Base-by-base conservation (phyloP, 2,113 vertebrate species). In the Phrynocephalus versicolor region DNA sequence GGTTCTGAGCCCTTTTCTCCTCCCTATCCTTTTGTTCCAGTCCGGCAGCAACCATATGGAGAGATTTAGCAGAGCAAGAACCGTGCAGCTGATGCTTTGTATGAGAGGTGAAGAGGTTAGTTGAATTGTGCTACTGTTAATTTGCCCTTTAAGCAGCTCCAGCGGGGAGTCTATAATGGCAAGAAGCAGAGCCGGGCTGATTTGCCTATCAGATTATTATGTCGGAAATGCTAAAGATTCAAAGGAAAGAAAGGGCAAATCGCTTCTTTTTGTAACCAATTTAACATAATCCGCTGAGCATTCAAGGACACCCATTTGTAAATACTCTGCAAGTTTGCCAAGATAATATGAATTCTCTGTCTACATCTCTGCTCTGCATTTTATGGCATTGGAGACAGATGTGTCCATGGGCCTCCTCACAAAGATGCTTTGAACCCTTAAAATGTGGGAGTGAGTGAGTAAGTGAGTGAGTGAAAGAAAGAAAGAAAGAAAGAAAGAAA, bases 41-140 rank as follows among this genome's bases (percentile, higher is more conserved):
- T 79, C 86, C 85, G 88, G 84, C 91, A 85, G 67, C 84, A 91
- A 93, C 89, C 89, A 82, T 69, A 90, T 91, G 89, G 90, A 92
- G 76, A 89, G 88, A 75, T 89, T 89, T 81, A 89, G 87, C 90
- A 90, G 92, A 94, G 86, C 88, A 88, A 90, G 90, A 92, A 81
- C n/a, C 82, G 70, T 74, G 74, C 90, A 95, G 91, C 91, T 94
- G 91, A 95, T 89, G 91, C 93, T 95, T 94, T 94, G 87, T 89
- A 84, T 25, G 85, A 90, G 86, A 88, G 90, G 93, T 94, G 90
- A 95, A 94, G 89, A 94, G 93, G 93, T 95, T 91, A 89, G 89
- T 93, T 0, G 8, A 94, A 94, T 94, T 93, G 94, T 94, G 73
- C 85, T 92, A 84, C 95, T 92, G 85, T 93, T 96, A 95, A 95